phyloP scores from a whole-genome alignment of 1,140 invertebrate genomes.

The Atta cephalotes region DNA sequence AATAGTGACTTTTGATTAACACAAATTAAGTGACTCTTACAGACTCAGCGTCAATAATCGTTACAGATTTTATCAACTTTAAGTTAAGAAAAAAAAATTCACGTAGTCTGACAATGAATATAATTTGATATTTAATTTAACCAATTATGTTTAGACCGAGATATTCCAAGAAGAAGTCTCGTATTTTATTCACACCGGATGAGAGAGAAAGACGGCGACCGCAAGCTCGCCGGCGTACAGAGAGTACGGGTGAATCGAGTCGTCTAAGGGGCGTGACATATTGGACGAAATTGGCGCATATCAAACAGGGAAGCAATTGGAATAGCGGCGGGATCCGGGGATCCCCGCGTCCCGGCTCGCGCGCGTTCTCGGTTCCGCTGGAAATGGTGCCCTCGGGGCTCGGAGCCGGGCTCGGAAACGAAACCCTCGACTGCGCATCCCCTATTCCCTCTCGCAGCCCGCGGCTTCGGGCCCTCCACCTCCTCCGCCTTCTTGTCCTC shows the following conservation, averaged over 20 bases:
- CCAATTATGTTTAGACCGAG: neutral
- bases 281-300: conserved; percentile 82
- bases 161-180: neutral
- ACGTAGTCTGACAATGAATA: neutral
- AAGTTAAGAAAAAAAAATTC: too few relatives aligned
- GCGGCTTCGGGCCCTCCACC: conserved; percentile 56
- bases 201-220: neutral
- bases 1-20: too few relatives aligned
- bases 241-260: conserved; percentile 65
- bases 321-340: conserved; percentile 76
- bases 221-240: conserved; percentile 31
- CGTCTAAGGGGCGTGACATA: conserved; percentile 78
- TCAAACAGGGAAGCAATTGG: conserved; percentile 81
- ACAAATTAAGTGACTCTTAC: too few relatives aligned
- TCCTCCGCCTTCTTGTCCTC: conserved; percentile 10
- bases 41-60: too few relatives aligned
- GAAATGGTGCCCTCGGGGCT: conserved; percentile 78
- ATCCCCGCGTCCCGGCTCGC: conserved; percentile 67
- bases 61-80: too few relatives aligned
- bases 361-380: conserved; percentile 70
- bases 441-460: conserved; percentile 69
- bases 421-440: conserved; percentile 74
- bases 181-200: neutral
- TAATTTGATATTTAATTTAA: conserved; percentile 1
- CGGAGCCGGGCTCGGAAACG: conserved; percentile 71